Conservation (phyloP, 37 sponge, comb jelly and placozoan species). For the Ephydatia muelleri region DNA sequence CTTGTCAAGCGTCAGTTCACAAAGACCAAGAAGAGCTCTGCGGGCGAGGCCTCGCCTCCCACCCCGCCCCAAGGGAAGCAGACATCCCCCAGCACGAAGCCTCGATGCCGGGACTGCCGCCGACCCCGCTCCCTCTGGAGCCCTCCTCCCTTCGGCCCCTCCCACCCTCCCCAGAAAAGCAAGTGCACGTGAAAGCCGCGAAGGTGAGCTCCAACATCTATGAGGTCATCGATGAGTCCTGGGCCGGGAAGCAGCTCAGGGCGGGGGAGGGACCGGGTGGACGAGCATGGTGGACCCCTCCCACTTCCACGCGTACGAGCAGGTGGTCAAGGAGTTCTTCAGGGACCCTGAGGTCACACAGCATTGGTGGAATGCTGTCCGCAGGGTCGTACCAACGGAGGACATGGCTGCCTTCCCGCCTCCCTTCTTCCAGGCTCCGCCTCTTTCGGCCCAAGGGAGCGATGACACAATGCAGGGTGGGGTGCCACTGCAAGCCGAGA, state of each 20-base stretch:
- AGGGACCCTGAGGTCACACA: constrained; percentile 20
- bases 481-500: neutral
- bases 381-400: constrained; percentile 19
- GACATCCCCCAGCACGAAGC: neutral
- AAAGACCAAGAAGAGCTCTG: neutral
- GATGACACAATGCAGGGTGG: no score
- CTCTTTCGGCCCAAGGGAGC: no score
- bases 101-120: neutral
- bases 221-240: constrained; percentile 48
- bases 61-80: no score
- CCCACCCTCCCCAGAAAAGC: constrained; percentile 56
- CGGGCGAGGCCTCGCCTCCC: neutral
- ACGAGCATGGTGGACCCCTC: constrained; percentile 13
- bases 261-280: neutral
- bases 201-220: constrained; percentile 44
- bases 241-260: neutral
- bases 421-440: constrained; percentile 26
- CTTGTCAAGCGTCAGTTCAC: neutral
- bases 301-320: constrained; percentile 12
- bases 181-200: neutral
- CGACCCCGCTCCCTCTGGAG: neutral
- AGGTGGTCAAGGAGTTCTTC: constrained; percentile 27
- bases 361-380: constrained; percentile 30
- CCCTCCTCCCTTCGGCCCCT: constrained; percentile 30
- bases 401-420: constrained; percentile 22